Evolutionary conservation across 2,113 vertebrate species (phyloP).

Genomic region (Mustelus asterias): DNA sequence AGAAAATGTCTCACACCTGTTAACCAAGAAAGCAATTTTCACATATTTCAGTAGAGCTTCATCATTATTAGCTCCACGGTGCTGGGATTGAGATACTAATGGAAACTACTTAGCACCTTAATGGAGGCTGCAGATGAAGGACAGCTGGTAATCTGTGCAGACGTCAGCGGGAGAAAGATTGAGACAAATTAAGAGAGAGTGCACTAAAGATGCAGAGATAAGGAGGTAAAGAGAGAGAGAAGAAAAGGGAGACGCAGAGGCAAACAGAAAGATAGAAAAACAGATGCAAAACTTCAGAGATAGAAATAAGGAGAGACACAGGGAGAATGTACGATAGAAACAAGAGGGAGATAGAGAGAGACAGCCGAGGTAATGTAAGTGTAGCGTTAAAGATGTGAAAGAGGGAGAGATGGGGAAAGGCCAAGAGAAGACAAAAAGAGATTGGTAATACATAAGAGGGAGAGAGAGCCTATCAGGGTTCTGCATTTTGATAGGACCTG

Average conservation of each 20-base stretch:
- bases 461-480: background rate
- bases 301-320: background rate
- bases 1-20: background rate
- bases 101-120: background rate
- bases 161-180: background rate
- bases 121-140: background rate
- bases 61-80: background rate
- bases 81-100: background rate
- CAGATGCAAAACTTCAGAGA: background rate
- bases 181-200: background rate
- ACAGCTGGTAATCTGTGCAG: background rate
- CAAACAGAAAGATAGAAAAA: background rate
- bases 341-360: background rate
- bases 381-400: background rate
- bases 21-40: background rate
- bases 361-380: background rate
- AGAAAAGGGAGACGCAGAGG: background rate
- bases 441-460: too few relatives aligned
- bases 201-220: background rate
- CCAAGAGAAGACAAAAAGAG: background rate
- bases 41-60: background rate
- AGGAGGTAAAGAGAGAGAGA: background rate
- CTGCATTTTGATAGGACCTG: too few relatives aligned
- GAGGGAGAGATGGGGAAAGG: background rate
- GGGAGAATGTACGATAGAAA: background rate